Base-by-base conservation (phyloP, 2,797 vertebrate species). In the Pristis pectinata region DNA sequence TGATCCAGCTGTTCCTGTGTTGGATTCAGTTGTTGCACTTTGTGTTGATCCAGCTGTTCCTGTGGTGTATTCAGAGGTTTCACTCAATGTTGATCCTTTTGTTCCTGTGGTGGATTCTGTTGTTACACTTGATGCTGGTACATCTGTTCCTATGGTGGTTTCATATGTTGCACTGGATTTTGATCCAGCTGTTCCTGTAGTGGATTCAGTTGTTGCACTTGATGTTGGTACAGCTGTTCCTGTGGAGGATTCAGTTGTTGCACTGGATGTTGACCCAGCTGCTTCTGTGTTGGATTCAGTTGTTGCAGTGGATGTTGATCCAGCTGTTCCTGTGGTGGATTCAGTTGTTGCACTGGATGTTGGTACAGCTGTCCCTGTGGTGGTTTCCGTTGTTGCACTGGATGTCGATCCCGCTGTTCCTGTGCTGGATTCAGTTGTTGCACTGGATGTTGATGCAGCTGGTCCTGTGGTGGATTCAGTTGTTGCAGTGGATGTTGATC, bases 71-170 rank as follows among this genome's bases (percentile, higher is more conserved):
- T 5, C 3, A 22, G 79, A 0, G 80, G n/a, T 7, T 6, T 17
- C 5, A 0, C 49, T 49, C 49, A 4, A 2, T 1, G 49, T 49
- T 49, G 49, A 2, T 49, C 49, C 3, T 49, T 49, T 49, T 49
- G 2, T 4, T 2, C 1, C 49, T 49, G 41, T 19, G 1, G 15
- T 44, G 15, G 13, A 4, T 0, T 19, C 34, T 80, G 0, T 15
- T 80, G 77, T 37, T 19, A 34, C 8, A 3, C n/a, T 9, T 0
- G 77, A 17, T 79, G 77, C 41, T 15, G 15, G 3, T 41, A 0
- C n/a, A 19, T 0, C n/a, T 41, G 77, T 37, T 37, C 13, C n/a
- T 1, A 15, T 37, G 11, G 4, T 11, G 19, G 13, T 0, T n/a
- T 2, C n/a, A 1, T 3, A 37, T 41, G 41, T 27, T 27, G 80